These are phyloP conservation scores for Clinocottus analis DNA, from an alignment of 2,113 vertebrate genomes.

Conservation along the genomic window DNA sequence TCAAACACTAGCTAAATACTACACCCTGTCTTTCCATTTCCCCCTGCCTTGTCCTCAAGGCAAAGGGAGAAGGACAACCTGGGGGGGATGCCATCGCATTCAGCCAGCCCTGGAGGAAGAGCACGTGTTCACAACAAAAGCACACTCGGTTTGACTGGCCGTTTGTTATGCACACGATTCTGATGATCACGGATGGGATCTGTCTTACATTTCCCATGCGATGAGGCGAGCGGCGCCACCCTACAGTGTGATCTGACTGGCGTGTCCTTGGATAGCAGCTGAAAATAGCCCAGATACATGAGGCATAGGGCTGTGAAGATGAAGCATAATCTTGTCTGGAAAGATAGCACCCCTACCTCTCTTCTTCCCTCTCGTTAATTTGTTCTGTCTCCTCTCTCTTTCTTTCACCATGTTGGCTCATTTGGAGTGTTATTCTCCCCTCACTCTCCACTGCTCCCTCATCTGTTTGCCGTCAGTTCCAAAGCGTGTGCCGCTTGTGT, in stretches of 20 bases:
- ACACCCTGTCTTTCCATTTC: background rate
- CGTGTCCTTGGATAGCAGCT: slow-evolving; percentile 63
- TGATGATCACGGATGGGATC: slow-evolving; percentile 52
- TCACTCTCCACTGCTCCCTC: slow-evolving; percentile 28
- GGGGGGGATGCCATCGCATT: slow-evolving; percentile 15
- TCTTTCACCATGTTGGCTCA: slow-evolving; percentile 28
- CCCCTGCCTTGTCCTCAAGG: background rate
- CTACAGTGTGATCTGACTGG: slow-evolving; percentile 59
- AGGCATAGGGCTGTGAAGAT: slow-evolving; percentile 44
- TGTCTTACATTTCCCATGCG: slow-evolving; percentile 64
- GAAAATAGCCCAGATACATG: slow-evolving; percentile 65
- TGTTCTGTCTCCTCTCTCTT: slow-evolving; percentile 5
- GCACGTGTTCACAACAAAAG: slow-evolving; percentile 51
- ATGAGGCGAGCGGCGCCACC: slow-evolving; percentile 54
- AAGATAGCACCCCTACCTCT: slow-evolving; percentile 26
- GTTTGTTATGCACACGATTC: slow-evolving; percentile 49
- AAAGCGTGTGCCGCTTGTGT: slow-evolving; percentile 31
- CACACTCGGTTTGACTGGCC: slow-evolving; percentile 49
- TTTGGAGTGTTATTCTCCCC: slow-evolving; percentile 30
- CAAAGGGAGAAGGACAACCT: slow-evolving; percentile 9
- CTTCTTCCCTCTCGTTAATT: slow-evolving; percentile 20
- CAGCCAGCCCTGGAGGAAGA: slow-evolving; percentile 29
- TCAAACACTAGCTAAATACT: background rate
- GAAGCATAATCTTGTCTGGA: slow-evolving; percentile 44
- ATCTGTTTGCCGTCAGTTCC: slow-evolving; percentile 42